Evolutionary conservation across 1,140 invertebrate species (phyloP), one percentile per base, ranked within the genome.

Genomic region (Yoshiicerus persimilis): DNA sequence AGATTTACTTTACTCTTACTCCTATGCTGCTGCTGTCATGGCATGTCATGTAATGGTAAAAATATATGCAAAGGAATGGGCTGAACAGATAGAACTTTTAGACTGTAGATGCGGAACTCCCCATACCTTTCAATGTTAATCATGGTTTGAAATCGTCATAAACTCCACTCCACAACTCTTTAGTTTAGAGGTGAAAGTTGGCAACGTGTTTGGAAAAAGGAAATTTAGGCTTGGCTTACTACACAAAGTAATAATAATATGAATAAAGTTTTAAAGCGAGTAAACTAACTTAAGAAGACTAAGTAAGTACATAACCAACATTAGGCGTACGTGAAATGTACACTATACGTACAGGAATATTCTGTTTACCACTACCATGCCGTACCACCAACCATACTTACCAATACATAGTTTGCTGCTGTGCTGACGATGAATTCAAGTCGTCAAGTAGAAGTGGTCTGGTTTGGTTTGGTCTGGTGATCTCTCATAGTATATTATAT

Each of bases 191-290:
- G 83, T 84, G 83, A 84, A 84, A 84, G 83, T 84, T 84, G 83
- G 83, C 83, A 84, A 84, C 83, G 83, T 84, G 38, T 84, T 84
- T 84, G 83, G 83, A 84, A 84, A 80, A 84, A 56, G 83, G 41
- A 84, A 84, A 47, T 84, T 56, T 84, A 47, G 38, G 75, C 75
- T 80, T 80, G 75, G 75, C 32, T 80, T 36, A 80, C 75, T 80
- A 36, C 75, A 36, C 32, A 75, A 30, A 4, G 27, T 8, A 32
- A 16, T 32, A 75, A 9, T 36, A 80, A 80, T 38, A 66, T 23
- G 27, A 23, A 80, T 80, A 36, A 80, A 38, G 75, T 36, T 80
- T 56, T 38, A 80, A 34, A 36, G 75, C 38, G 75, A 80, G 25
- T 32, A 70, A 70, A 70, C 27, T 13, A 32, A 70, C 8, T 16